These are phyloP conservation scores for Paedocypris micromegethes DNA, from an alignment of 2,797 vertebrate species.

Conservation along the genomic window DNA sequence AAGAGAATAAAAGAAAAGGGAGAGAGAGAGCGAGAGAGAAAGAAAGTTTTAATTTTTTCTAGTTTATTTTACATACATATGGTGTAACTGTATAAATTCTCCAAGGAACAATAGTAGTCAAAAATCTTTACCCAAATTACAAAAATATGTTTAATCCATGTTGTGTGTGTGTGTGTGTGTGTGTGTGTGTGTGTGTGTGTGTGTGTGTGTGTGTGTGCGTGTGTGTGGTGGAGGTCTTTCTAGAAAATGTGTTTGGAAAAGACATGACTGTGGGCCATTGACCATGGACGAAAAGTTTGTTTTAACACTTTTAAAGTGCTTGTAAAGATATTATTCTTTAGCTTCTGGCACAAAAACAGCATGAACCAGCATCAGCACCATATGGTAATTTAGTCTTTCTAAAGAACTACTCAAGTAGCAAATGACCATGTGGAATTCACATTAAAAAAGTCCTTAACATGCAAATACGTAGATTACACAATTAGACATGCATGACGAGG, in stretches of 20 bases:
- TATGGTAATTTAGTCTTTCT: slow-evolving; percentile 14
- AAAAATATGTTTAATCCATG: background rate
- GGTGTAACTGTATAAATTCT: too few relatives aligned
- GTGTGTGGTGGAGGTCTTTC: too few relatives aligned
- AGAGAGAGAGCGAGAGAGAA: too few relatives aligned
- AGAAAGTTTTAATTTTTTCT: too few relatives aligned
- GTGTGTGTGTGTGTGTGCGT: too few relatives aligned
- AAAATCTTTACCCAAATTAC: background rate
- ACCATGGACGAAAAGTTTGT: background rate
- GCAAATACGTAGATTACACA: slow-evolving; percentile 7
- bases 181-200: too few relatives aligned
- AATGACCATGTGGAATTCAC: slow-evolving; percentile 2
- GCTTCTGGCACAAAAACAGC: slow-evolving; percentile 3
- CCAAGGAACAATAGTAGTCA: background rate
- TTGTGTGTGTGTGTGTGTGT: too few relatives aligned
- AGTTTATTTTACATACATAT: too few relatives aligned
- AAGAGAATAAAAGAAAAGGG: too few relatives aligned
- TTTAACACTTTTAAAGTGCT: background rate
- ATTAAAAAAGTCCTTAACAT: background rate
- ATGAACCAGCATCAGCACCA: background rate
- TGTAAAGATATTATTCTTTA: background rate
- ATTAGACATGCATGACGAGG: background rate
- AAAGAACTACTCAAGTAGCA: slow-evolving; percentile 16
- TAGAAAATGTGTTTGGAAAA: background rate
- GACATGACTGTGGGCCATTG: background rate